A percentile compares a stretch with the other conserved stretches of the same genome.
Evolutionary conservation across 2,113 vertebrate species (phyloP).

Genomic region (Neolamprologus hecqui): DNA sequence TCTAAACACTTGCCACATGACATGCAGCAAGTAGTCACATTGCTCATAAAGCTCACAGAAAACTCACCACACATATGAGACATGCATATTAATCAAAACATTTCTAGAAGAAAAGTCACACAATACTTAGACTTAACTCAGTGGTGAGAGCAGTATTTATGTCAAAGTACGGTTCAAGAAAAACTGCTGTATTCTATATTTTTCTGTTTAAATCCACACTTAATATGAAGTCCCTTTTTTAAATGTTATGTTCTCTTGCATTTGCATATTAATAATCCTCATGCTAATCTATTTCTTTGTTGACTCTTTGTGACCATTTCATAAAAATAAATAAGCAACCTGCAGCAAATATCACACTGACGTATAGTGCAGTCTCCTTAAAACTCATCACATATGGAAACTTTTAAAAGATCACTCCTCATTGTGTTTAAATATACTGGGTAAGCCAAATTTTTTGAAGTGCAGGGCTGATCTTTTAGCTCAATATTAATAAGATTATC

Average conservation of each 20-base stretch:
- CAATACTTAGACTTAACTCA: background rate
- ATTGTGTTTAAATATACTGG: background rate
- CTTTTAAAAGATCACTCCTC: background rate
- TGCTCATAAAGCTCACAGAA: background rate
- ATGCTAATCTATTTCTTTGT: background rate
- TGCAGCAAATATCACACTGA: background rate
- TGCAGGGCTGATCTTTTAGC: background rate
- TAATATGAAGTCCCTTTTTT: background rate
- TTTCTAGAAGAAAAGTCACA: background rate
- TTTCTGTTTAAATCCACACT: background rate
- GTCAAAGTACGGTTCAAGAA: background rate
- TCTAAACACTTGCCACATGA: background rate
- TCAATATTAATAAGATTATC: background rate
- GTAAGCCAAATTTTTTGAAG: background rate
- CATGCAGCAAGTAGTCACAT: background rate
- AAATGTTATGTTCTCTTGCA: background rate
- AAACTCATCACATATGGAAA: background rate
- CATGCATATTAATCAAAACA: background rate
- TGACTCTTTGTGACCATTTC: background rate
- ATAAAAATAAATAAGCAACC: background rate
- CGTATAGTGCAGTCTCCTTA: background rate
- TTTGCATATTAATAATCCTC: background rate
- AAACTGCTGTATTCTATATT: background rate
- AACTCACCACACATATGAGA: background rate
- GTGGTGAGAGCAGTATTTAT: accelerated